A percentile compares a stretch with the other conserved stretches of the same genome.
Conservation (phyloP, 2,797 vertebrate genomes). For the Darevskia mixta region DNA sequence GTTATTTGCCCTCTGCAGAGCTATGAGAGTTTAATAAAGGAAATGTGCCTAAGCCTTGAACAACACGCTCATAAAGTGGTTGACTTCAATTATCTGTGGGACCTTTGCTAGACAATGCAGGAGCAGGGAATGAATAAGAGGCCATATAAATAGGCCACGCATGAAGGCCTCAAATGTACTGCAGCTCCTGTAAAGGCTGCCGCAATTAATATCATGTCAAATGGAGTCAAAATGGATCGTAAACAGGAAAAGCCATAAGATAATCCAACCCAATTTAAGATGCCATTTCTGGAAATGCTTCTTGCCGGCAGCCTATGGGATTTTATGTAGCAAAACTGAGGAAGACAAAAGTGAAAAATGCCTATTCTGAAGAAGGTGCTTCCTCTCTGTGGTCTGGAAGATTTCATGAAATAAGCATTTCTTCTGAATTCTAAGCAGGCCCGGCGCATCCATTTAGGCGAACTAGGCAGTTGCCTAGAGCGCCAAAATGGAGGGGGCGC, state of each 20-base stretch:
- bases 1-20: conserved; percentile 20
- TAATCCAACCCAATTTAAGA: neutral
- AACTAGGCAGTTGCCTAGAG: too few relatives aligned
- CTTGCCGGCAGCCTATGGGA: neutral
- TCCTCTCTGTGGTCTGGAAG: neutral
- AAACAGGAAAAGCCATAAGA: neutral
- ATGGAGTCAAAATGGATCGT: neutral
- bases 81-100: conserved; percentile 14
- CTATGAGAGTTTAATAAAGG: neutral
- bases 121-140: conserved; percentile 22
- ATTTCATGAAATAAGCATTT: neutral
- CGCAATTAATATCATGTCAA: conserved; percentile 4
- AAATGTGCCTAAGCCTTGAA: conserved; percentile 25
- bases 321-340: neutral
- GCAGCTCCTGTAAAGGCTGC: neutral
- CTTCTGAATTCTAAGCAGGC: too few relatives aligned
- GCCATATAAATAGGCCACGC: conserved; percentile 2
- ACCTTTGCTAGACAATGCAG: neutral
- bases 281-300: neutral
- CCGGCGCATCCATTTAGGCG: too few relatives aligned
- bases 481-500: too few relatives aligned
- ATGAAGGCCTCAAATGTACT: conserved; percentile 6
- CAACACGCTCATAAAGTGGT: conserved; percentile 19
- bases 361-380: neutral
- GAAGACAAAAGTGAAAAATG: neutral